A percentile compares a stretch with the other conserved stretches of the same genome.
phyloP scores from a whole-genome alignment of 2,888 invertebrate species.

The Odontothrips loti region DNA sequence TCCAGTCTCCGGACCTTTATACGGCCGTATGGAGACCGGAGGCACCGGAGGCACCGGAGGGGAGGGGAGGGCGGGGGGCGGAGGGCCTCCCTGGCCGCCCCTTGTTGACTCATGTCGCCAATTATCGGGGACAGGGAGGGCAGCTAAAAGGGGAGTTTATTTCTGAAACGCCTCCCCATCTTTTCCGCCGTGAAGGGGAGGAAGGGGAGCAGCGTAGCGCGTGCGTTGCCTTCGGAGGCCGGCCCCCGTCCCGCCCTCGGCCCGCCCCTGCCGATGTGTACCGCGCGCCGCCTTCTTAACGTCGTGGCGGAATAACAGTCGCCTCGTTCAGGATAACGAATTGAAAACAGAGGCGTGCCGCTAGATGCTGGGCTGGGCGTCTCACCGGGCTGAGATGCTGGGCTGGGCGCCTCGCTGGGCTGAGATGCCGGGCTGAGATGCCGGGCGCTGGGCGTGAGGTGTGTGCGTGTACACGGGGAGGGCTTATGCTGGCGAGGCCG shows the following conservation, averaged over 20 bases:
- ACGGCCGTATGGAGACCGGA: no score
- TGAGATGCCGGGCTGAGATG: background rate
- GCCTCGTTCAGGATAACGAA: background rate
- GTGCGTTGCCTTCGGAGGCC: background rate
- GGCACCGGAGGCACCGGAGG: no score
- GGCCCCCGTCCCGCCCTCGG: background rate
- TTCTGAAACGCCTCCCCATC: background rate
- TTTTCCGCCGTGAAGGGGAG: background rate
- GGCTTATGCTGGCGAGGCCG: no score
- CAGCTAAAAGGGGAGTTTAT: background rate
- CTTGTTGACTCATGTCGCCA: background rate
- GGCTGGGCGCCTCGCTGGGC: background rate
- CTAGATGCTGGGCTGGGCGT: background rate
- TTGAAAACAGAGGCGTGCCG: slow-evolving; percentile 4
- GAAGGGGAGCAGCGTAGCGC: background rate
- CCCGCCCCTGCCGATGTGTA: background rate
- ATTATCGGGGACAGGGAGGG: background rate
- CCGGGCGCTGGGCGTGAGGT: background rate
- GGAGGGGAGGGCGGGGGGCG: no score
- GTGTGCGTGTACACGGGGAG: background rate
- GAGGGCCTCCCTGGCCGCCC: no score
- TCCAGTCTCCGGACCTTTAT: no score
- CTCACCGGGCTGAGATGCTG: background rate
- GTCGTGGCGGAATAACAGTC: no score
- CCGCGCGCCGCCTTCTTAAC: no score